Evolutionary conservation across 2,113 vertebrate species (phyloP), one percentile per base, ranked within the genome.

Genomic region (Saguinus imperator): DNA sequence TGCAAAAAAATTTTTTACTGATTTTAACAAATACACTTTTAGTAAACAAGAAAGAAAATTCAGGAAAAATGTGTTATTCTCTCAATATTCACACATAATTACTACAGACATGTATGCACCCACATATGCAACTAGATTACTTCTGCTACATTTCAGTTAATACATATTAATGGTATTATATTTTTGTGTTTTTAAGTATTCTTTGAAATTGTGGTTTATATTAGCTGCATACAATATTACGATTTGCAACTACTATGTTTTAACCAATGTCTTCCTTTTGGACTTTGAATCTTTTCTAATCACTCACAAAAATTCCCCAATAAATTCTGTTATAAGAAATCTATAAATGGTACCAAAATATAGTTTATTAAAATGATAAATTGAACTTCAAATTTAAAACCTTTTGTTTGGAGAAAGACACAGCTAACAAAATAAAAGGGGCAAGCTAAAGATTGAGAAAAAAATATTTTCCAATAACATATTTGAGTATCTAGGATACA

Each of bases 151-250:
- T 87, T 87, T 80, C 21, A 84, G 8, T 43, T 64, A 66, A 23
- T 40, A 73, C 76, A 8, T 48, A 18, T 52, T 52, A 17, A 52
- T 52, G 52, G 14, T 17, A 57, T 57, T 13, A 0, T 25, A 61
- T 55, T 66, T 95, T 88, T 91, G 27, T 68, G 3, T 89, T 73
- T 82, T 73, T 84, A 90, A 87, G 57, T 83, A 75, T 25, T 80
- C 37, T 94, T 57, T 55, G 92, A 82, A 75, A 68, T 37, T 81
- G 32, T 82, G 35, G 10, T 84, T 84, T 94, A 40, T 52, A 90
- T 81, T 50, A 35, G 1, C 14, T 43, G 3, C 3, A 10, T 45
- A 57, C 23, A 37, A 61, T 87, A 3, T 79, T 66, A 45, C 43
- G 8, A 79, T 40, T 25, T 45, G 45, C 21, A 1, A 6, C 40